phyloP scores from a whole-genome alignment of 2,888 invertebrate genomes.

The Caenorhabditis sp. region DNA sequence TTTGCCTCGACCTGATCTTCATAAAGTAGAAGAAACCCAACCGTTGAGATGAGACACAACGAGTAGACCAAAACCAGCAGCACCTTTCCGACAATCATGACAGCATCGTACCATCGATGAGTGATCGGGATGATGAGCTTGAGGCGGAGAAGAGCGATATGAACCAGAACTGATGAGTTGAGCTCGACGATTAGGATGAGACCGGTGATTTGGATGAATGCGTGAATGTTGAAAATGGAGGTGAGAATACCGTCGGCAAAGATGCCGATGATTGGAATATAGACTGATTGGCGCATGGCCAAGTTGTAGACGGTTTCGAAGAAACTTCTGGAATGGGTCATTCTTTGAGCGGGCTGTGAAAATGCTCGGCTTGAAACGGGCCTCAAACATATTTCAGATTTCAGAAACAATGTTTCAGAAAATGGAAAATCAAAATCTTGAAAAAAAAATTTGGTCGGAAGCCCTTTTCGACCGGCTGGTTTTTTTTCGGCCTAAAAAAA shows the following conservation, averaged over 20 bases:
- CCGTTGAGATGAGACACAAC: not conserved
- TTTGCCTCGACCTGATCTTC: slow-evolving; percentile 26
- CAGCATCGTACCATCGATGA: slow-evolving; percentile 16
- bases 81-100: slow-evolving; percentile 19
- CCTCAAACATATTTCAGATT: too few species aligned
- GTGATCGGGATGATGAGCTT: slow-evolving; percentile 37
- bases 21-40: slow-evolving; percentile 3
- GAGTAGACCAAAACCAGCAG: slow-evolving; percentile 14
- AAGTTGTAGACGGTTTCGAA: slow-evolving; percentile 19
- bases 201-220: slow-evolving; percentile 28
- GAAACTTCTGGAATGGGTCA: slow-evolving; percentile 14
- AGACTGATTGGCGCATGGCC: slow-evolving; percentile 23
- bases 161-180: slow-evolving; percentile 21
- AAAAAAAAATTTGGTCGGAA: too few species aligned
- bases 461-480: too few species aligned
- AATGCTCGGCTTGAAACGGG: too few species aligned
- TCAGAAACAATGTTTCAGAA: too few species aligned
- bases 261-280: slow-evolving; percentile 27
- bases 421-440: too few species aligned
- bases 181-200: slow-evolving; percentile 16
- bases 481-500: too few species aligned
- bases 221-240: slow-evolving; percentile 13
- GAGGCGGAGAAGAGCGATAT: slow-evolving; percentile 23
- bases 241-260: slow-evolving; percentile 31
- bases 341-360: too few species aligned